phyloP scores from a whole-genome alignment of 2,113 vertebrate species.

The Tympanuchus pallidicinctus region DNA sequence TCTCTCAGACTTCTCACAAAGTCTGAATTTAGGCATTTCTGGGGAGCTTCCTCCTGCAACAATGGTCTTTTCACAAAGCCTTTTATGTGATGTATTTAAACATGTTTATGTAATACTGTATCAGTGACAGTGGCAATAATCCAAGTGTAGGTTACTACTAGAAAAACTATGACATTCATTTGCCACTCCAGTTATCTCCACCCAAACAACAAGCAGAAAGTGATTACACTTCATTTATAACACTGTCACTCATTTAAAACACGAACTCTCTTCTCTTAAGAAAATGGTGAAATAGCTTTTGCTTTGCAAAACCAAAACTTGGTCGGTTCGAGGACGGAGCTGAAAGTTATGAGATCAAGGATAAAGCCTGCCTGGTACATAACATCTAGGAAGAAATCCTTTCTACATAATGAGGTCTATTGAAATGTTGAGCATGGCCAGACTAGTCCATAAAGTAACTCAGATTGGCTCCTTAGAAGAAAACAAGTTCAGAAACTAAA shows the following conservation, averaged over 20 bases:
- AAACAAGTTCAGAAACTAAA: background rate
- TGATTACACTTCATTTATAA: background rate
- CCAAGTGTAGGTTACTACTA: too few relatives aligned
- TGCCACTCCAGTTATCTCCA: background rate
- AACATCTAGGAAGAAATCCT: background rate
- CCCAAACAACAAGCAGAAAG: background rate
- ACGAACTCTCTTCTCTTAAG: background rate
- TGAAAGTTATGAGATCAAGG: background rate
- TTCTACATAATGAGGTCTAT: background rate
- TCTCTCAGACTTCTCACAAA: background rate
- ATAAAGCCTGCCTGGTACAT: background rate
- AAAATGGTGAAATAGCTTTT: background rate
- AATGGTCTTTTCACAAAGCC: background rate
- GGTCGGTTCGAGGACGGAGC: background rate
- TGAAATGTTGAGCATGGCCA: background rate
- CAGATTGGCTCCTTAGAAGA: background rate
- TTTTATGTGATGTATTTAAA: background rate
- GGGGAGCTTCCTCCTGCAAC: background rate
- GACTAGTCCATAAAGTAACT: background rate
- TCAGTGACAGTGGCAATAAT: rapidly evolving
- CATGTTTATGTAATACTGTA: rapidly evolving
- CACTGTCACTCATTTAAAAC: background rate
- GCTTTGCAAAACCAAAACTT: background rate
- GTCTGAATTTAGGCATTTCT: background rate
- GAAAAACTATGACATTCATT: background rate